Percentiles rank a stretch among this genome's conserved stretches.
Conservation (phyloP, 2,113 vertebrate species). For the Paradoxurus hermaphroditus region DNA sequence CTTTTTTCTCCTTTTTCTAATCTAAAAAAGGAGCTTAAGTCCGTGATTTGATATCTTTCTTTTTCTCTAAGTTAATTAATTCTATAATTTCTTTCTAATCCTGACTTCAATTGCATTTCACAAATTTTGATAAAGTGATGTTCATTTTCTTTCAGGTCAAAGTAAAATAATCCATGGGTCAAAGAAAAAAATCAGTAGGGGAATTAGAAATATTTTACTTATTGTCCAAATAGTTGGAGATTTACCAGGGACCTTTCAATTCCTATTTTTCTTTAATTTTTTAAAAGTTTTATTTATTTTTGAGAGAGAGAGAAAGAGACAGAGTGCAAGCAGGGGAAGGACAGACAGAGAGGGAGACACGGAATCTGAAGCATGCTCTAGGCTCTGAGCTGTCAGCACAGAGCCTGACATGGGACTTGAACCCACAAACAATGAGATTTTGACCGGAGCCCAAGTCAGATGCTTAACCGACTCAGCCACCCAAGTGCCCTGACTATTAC, state of each 20-base stretch:
- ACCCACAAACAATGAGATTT: too few relatives aligned
- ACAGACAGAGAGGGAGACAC: too few relatives aligned
- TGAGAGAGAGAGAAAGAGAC: too few relatives aligned
- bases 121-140: background rate
- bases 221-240: background rate
- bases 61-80: background rate
- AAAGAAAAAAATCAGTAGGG: background rate
- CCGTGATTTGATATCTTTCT: background rate
- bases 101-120: background rate
- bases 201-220: background rate
- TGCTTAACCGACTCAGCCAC: too few relatives aligned
- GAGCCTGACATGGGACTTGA: too few relatives aligned
- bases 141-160: background rate
- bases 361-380: too few relatives aligned
- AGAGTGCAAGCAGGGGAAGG: too few relatives aligned
- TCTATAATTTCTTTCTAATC: background rate
- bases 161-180: background rate
- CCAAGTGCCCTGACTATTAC: background rate
- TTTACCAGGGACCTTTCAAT: background rate
- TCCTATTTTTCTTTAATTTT: background rate
- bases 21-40: background rate
- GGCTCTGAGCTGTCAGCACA: too few relatives aligned
- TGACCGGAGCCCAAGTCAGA: too few relatives aligned
- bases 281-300: too few relatives aligned
- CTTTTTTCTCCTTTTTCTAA: background rate